phyloP scores from a whole-genome alignment of 1,140 invertebrate genomes.

The Papilio helenus region DNA sequence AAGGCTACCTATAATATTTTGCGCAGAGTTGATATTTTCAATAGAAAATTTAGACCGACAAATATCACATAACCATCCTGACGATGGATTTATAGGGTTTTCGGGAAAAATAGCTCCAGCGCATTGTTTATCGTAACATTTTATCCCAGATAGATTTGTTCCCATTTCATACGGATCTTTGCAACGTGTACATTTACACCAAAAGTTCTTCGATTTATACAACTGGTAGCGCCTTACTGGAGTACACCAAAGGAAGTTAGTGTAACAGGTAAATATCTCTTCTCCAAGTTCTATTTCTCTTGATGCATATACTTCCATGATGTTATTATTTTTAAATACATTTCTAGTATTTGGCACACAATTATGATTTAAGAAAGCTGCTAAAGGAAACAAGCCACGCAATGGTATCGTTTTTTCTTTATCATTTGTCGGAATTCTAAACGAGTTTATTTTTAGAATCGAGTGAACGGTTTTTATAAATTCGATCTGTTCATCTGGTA shows the following conservation, averaged over 20 bases:
- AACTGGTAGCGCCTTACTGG: slow-evolving; percentile 86
- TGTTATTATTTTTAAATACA: slow-evolving; percentile 83
- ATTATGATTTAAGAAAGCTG: slow-evolving; percentile 89
- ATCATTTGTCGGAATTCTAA: slow-evolving; percentile 83
- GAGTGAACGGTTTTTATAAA: slow-evolving; percentile 84
- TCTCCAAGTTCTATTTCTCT: slow-evolving; percentile 85
- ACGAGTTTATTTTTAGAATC: slow-evolving; percentile 88
- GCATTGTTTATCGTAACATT: slow-evolving; percentile 79
- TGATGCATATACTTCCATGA: slow-evolving; percentile 85
- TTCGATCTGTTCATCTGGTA: slow-evolving; percentile 82
- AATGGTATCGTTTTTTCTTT: slow-evolving; percentile 77
- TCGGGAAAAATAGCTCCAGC: slow-evolving; percentile 71
- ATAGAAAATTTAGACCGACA: slow-evolving; percentile 62
- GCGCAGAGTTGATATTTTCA: slow-evolving; percentile 66
- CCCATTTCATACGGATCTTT: slow-evolving; percentile 85
- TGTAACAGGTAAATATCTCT: slow-evolving; percentile 89
- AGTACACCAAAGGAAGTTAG: slow-evolving; percentile 89
- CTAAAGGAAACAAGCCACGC: slow-evolving; percentile 88
- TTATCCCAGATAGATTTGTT: slow-evolving; percentile 75
- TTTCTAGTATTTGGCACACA: slow-evolving; percentile 90
- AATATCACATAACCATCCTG: slow-evolving; percentile 77
- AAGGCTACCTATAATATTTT: slow-evolving; percentile 75
- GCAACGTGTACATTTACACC: slow-evolving; percentile 88
- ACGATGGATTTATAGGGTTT: slow-evolving; percentile 61
- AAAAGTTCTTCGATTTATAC: slow-evolving; percentile 88